phyloP scores from a whole-genome alignment of 2,888 invertebrate genomes.

The Leptura quadrifasciata region DNA sequence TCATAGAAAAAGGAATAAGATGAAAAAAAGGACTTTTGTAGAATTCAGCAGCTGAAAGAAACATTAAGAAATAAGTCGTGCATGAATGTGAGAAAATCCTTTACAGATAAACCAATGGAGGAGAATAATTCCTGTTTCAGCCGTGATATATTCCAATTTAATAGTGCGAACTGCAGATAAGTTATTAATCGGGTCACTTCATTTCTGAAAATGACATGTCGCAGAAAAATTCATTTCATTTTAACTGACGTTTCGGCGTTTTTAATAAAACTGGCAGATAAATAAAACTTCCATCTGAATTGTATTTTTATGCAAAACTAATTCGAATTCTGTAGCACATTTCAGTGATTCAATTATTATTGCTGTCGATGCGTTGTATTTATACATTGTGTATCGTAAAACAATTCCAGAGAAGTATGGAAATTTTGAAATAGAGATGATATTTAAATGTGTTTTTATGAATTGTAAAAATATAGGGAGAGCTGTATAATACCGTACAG shows the following conservation, averaged over 20 bases:
- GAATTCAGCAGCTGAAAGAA: constrained; percentile 45
- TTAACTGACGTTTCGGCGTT: constrained; percentile 17
- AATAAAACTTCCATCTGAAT: background rate
- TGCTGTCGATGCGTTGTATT: background rate
- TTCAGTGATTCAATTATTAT: background rate
- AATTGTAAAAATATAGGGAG: background rate
- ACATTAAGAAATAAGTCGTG: constrained; percentile 62
- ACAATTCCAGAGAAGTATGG: background rate
- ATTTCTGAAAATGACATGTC: constrained; percentile 26
- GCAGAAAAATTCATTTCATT: constrained; percentile 29
- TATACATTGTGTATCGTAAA: constrained; percentile 8
- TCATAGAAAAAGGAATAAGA: constrained; percentile 10
- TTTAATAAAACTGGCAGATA: constrained; percentile 21
- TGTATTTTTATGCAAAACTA: constrained; percentile 28
- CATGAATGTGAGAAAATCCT: constrained; percentile 64
- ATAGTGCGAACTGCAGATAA: constrained; percentile 60
- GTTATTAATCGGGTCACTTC: constrained; percentile 61
- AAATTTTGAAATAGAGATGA: background rate
- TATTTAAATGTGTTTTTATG: background rate
- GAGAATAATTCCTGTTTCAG: constrained; percentile 64
- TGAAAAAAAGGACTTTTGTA: constrained; percentile 26
- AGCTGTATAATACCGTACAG: too few relatives aligned
- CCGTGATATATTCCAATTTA: constrained; percentile 60
- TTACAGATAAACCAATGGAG: constrained; percentile 64
- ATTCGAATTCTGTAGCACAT: background rate